Evolutionary conservation across 1,140 invertebrate genomes (phyloP).

Genomic region (Drosophila pectinifera): DNA sequence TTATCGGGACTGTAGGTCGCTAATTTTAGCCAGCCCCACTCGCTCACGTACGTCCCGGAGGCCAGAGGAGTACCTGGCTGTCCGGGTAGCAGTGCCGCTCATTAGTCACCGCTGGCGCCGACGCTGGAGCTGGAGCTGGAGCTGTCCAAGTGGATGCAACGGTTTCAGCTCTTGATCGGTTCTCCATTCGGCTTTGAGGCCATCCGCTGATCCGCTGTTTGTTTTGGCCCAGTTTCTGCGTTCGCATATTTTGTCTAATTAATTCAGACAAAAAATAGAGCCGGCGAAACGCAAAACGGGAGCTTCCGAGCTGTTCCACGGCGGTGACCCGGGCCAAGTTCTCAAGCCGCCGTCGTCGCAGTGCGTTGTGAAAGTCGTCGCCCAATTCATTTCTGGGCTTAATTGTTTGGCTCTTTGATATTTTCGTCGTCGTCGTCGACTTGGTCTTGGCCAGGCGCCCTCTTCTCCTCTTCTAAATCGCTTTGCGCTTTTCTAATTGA

Average conservation of each 20-base stretch:
- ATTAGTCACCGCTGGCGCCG: not conserved
- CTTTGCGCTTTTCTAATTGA: slow-evolving; percentile 79
- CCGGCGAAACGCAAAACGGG: slow-evolving; percentile 30
- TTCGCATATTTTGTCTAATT: slow-evolving; percentile 53
- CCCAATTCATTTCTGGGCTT: slow-evolving; percentile 61
- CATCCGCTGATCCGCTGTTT: slow-evolving; percentile 24
- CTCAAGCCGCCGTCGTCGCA: slow-evolving; percentile 21
- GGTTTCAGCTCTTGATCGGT: slow-evolving; percentile 11
- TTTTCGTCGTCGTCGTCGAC: slow-evolving; percentile 28
- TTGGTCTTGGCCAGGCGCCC: slow-evolving; percentile 25
- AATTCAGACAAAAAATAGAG: slow-evolving; percentile 40
- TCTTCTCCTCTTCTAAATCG: slow-evolving; percentile 43
- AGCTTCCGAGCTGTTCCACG: not conserved
- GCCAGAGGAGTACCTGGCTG: slow-evolving; percentile 3
- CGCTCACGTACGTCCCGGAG: not conserved
- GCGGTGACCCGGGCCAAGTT: slow-evolving; percentile 11
- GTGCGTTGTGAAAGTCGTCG: slow-evolving; percentile 66
- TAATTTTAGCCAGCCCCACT: slow-evolving; percentile 44
- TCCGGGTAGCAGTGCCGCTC: not conserved
- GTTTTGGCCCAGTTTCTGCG: slow-evolving; percentile 7
- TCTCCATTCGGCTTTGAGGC: slow-evolving; percentile 5
- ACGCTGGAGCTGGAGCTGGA: no score
- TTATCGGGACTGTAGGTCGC: slow-evolving; percentile 39
- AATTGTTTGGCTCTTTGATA: slow-evolving; percentile 63
- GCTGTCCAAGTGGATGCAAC: slow-evolving; percentile 4